Evolutionary conservation across 2,888 invertebrate genomes (phyloP).

Genomic region (Trissolcus brochymenae): DNA sequence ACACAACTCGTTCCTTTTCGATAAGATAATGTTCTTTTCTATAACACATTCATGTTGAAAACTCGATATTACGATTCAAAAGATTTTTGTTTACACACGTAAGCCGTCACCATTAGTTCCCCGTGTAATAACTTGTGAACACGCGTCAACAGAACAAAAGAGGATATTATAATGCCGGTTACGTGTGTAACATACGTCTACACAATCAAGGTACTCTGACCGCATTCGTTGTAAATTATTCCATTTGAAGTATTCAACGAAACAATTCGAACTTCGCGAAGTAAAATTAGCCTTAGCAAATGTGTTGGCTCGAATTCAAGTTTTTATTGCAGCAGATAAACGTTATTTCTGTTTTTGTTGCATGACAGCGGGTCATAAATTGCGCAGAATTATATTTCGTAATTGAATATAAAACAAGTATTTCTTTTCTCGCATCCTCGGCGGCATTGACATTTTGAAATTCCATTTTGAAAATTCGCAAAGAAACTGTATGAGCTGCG

Average conservation of each 20-base stretch:
- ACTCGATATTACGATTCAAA: no score
- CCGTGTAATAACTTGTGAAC: no score
- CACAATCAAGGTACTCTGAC: slow-evolving; percentile 25
- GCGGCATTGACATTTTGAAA: slow-evolving; percentile 10
- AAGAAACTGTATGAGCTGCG: neutral
- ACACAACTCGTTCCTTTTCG: no score
- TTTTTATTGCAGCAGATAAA: slow-evolving; percentile 29
- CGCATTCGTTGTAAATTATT: slow-evolving; percentile 22
- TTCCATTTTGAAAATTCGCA: neutral
- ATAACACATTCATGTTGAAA: no score
- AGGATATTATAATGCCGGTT: no score
- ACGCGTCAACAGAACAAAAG: no score
- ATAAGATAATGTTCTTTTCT: no score
- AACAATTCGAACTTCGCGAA: slow-evolving; percentile 32
- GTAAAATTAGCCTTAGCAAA: slow-evolving; percentile 35
- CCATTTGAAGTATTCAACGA: slow-evolving; percentile 20
- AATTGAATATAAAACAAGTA: slow-evolving; percentile 23
- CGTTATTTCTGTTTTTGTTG: slow-evolving; percentile 27
- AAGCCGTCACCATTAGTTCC: no score
- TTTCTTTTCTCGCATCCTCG: neutral
- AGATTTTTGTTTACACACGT: no score
- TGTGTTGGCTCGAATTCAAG: slow-evolving; percentile 38
- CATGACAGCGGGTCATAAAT: slow-evolving; percentile 16
- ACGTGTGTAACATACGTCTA: neutral
- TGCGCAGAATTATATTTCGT: slow-evolving; percentile 27